phyloP scores from a whole-genome alignment of 2,888 invertebrate genomes.

The Aphidoletes aphidimyza region DNA sequence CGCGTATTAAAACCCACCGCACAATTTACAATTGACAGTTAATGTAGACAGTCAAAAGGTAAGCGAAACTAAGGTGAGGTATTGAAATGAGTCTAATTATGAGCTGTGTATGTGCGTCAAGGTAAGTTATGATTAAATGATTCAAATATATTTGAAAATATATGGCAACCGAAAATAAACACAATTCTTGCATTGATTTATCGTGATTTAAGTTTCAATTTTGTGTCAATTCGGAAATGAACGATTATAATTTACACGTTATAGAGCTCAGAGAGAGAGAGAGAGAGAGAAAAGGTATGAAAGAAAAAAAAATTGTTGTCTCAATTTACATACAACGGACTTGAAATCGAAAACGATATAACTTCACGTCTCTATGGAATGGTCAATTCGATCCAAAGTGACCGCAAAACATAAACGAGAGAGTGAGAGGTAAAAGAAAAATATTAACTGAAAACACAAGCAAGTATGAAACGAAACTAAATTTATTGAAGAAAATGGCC shows the following conservation, averaged over 20 bases:
- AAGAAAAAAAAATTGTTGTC: neutral
- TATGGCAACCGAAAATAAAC: neutral
- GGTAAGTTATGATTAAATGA: slow-evolving; percentile 16
- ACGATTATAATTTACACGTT: neutral
- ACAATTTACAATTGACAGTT: slow-evolving; percentile 1
- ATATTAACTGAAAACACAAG: neutral
- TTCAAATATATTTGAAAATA: neutral
- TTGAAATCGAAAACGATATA: slow-evolving; percentile 29
- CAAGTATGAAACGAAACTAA: neutral
- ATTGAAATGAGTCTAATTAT: no score
- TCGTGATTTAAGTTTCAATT: neutral
- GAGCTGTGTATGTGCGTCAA: neutral
- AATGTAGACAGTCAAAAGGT: slow-evolving; percentile 12
- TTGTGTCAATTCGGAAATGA: neutral
- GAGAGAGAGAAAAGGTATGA: neutral
- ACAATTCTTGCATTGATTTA: neutral
- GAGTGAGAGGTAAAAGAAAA: neutral
- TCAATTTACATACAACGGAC: slow-evolving; percentile 34
- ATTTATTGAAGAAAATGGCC: neutral
- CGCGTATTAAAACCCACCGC: no score
- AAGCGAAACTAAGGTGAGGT: no score
- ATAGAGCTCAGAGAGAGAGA: neutral
- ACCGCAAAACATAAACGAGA: neutral
- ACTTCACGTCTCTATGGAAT: neutral
- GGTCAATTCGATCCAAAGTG: neutral